Base-by-base conservation (phyloP, 2,113 vertebrate genomes). In the Panthera tigris region DNA sequence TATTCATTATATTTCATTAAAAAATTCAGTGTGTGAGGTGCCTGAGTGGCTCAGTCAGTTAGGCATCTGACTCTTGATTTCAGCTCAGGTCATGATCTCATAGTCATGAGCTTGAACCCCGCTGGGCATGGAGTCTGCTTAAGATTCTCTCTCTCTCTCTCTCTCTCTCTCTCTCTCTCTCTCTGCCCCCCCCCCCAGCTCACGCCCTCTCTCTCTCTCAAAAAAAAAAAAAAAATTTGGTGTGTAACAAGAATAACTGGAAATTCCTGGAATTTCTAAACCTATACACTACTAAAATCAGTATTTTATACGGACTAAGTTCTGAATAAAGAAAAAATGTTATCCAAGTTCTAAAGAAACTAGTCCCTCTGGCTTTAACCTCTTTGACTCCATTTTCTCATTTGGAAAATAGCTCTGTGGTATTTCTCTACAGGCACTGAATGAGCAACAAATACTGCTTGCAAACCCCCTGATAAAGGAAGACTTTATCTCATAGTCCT, bases 401-500 rank as follows among this genome's bases (percentile, higher is more conserved):
- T 69, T n/a, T 78, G 76, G 81, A 96, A 97, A 97, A 94, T 11
- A 92, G 78, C 14, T 88, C 69, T 89, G 48, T 71, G 63, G 27
- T 82, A 93, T 89, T 96, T 95, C 66, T 94, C 93, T 69, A 76
- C 14, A 85, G 66, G 91, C 89, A 93, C 2, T 86, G 39, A 97
- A 82, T 48, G 80, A 74, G 57, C 48, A 96, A 93, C 88, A 94
- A 85, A 92, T 48, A 94, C 55, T 79, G 87, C 82, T 19, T 93
- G 31, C 92, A 91, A 96, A 96, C 25, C 11, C 23, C 48, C 88
- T 61, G 74, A 83, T 90, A 97, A 83, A 89, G 52, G 89, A 97
- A 93, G 66, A 96, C 78, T 96, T 94, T 89, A 97, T 97, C 95
- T 97, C 95, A 73, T 2, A 94, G 81, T 69, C 65, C 91, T 97